Conservation (phyloP, 2,113 vertebrate species). For the Aspidoscelis tigris region DNA sequence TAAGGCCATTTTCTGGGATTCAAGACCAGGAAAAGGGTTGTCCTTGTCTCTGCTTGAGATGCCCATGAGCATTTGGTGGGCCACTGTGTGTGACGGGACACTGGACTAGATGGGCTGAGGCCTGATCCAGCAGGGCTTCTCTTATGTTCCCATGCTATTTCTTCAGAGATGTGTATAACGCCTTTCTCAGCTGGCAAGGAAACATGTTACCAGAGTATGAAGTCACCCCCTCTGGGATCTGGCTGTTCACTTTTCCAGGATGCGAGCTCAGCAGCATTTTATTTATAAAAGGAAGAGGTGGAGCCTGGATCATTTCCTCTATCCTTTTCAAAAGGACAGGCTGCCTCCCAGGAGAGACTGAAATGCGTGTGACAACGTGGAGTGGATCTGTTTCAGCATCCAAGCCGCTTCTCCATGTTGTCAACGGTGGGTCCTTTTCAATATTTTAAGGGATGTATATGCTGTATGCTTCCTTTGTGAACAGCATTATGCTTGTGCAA, state of each 20-base stretch:
- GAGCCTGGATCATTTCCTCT: conserved; percentile 72
- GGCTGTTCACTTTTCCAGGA: conserved; percentile 67
- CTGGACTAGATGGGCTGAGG: too few relatives aligned
- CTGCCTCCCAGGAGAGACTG: conserved; percentile 58
- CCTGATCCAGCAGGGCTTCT: too few relatives aligned
- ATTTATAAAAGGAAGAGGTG: conserved; percentile 74
- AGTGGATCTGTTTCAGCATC: not conserved
- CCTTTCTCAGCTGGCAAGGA: conserved; percentile 66
- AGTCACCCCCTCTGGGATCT: conserved; percentile 72
- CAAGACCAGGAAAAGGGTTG: too few relatives aligned
- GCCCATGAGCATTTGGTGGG: too few relatives aligned
- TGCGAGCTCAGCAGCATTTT: conserved; percentile 69
- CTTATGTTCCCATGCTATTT: conserved; percentile 23
- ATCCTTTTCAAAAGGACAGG: conserved; percentile 74
- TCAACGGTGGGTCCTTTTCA: not conserved
- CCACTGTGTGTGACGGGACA: too few relatives aligned
- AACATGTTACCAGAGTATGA: conserved; percentile 66
- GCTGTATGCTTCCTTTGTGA: not conserved
- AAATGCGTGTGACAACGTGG: conserved; percentile 52
- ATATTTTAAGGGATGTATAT: not conserved
- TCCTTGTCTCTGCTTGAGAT: too few relatives aligned
- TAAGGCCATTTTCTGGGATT: too few relatives aligned
- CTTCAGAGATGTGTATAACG: conserved; percentile 54
- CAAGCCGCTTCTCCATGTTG: conserved; percentile 1
- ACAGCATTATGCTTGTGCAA: not conserved